Base-by-base conservation (phyloP, 2,888 invertebrate genomes). In the Clunio marinus region DNA sequence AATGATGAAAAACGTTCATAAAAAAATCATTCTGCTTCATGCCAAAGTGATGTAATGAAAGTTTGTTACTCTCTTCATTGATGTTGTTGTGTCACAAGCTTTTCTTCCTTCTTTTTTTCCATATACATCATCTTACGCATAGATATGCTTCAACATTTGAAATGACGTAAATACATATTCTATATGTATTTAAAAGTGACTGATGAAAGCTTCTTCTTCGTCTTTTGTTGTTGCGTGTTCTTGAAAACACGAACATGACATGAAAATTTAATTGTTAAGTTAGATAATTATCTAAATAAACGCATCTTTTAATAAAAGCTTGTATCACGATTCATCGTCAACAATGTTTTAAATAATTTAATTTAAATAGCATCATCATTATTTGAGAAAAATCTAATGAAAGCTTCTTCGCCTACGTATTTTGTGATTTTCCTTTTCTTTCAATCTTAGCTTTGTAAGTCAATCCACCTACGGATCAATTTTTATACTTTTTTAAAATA, bases 1-100 rank as follows among this genome's bases (percentile, higher is more conserved):
- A 60, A 60, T 37, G 60, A 60, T 60, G 60, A 46, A 46, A 60
- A 63, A 63, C 15, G 46, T 46, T 45, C 63, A 45, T 63, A 63
- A 63, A 59, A 59, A 57, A 22, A 45, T 46, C 27, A 27, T 46
- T 24, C 27, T 63, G 25, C 41, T 22, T 17, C 51, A 51, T 46
- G 24, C 28, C 10, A 15, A 37, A 60, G 37, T 32, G 28, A 28
- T 59, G 32, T 59, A 59, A 59, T 60, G 35, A 60, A 60, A 60
- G 20, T 60, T 35, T 35, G 8, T n/a, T 60, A 46, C 24, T 37
- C 63, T 24, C 15, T 25, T 63, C 60, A 13, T 32, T 60, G 51
- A 22, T 20, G 25, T 45, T 15, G 15, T 45, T 45, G 8, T 57
- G 24, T 25, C 51, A 51, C 22, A 51, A 20, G 51, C 17, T 51